These are phyloP conservation scores for Rynchops niger DNA, from an alignment of 2,113 vertebrate species.

Conservation along the genomic window DNA sequence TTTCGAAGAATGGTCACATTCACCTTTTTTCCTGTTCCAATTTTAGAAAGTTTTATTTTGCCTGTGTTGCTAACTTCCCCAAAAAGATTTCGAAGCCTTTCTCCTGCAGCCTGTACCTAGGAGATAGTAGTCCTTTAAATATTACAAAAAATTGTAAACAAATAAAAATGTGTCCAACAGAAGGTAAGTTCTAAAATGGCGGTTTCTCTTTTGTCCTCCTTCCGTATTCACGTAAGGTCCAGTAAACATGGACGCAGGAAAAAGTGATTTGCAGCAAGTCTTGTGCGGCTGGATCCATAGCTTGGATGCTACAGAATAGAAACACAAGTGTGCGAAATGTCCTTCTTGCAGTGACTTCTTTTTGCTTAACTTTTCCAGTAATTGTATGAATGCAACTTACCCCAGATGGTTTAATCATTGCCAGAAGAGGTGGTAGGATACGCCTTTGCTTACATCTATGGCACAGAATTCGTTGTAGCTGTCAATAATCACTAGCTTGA, in stretches of 20 bases:
- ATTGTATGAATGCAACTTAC: not conserved
- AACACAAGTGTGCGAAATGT: not conserved
- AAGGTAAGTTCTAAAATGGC: not conserved
- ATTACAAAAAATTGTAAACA: not conserved
- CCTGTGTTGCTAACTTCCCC: not conserved
- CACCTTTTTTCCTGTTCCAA: not conserved
- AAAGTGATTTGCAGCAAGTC: not conserved
- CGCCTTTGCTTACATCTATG: not conserved
- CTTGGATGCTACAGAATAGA: not conserved
- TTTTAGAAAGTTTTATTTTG: not conserved
- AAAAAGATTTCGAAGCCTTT: not conserved
- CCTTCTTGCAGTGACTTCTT: not conserved
- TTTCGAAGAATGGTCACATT: not conserved
- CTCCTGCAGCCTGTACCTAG: not conserved
- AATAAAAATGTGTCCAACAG: not conserved
- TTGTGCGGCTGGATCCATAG: not conserved
- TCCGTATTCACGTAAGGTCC: not conserved
- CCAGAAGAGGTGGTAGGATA: not conserved
- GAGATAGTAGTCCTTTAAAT: not conserved
- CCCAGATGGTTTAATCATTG: not conserved
- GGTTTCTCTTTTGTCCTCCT: not conserved
- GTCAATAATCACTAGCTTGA: not conserved
- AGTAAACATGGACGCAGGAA: not conserved
- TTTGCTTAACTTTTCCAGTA: not conserved
- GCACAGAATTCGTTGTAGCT: not conserved